These are phyloP conservation scores for Saxidomus purpurata DNA, from an alignment of 1,140 invertebrate genomes.

Conservation along the genomic window DNA sequence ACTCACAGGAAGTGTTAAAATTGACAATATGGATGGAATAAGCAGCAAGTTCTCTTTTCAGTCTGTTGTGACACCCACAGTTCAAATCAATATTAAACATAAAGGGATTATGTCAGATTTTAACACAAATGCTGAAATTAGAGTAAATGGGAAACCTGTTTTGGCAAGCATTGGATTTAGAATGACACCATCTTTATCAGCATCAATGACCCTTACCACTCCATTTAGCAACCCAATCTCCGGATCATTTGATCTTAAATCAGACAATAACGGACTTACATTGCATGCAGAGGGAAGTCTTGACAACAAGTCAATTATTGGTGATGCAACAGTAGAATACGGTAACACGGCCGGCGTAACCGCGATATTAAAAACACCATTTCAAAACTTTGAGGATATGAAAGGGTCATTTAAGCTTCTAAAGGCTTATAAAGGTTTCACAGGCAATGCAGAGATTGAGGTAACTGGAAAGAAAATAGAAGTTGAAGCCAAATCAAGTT, in stretches of 20 bases:
- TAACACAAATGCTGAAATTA: background rate
- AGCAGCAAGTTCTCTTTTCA: background rate
- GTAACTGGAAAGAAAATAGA: background rate
- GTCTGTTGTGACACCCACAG: constrained; percentile 19
- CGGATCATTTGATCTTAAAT: background rate
- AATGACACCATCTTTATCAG: background rate
- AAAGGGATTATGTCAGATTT: background rate
- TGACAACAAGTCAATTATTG: background rate
- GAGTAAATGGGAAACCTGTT: background rate
- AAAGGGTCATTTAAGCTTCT: background rate
- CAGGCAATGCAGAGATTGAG: background rate
- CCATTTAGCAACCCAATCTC: background rate
- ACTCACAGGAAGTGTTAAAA: background rate
- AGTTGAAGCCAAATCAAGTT: background rate
- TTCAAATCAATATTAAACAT: constrained; percentile 21
- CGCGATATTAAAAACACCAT: constrained; percentile 10
- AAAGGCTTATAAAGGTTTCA: background rate
- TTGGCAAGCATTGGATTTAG: background rate
- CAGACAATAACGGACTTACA: background rate
- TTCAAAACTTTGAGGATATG: constrained; percentile 30
- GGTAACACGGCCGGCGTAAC: background rate
- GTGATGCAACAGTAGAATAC: background rate
- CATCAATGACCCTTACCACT: background rate
- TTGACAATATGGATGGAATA: background rate
- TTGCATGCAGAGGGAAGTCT: background rate